Evolutionary conservation across 2,888 invertebrate genomes (phyloP).

Genomic region (Deilephila elpenor): DNA sequence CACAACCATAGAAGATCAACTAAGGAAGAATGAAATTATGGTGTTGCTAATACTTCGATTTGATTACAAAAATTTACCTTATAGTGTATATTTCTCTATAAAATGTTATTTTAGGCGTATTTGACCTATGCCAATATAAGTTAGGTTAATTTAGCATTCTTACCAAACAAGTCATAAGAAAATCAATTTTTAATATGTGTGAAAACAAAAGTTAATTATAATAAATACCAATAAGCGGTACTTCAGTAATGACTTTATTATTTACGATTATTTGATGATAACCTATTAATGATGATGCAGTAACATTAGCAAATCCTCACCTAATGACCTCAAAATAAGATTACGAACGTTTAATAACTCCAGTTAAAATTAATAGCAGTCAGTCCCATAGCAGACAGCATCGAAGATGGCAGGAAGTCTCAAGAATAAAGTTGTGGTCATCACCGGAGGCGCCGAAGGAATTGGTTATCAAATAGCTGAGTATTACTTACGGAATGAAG

Average conservation of each 20-base stretch:
- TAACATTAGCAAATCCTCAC: neutral
- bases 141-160: no score
- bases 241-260: neutral
- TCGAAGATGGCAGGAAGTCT: conserved; percentile 24
- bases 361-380: neutral
- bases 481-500: conserved; percentile 72
- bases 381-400: neutral
- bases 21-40: no score
- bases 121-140: no score
- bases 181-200: no score
- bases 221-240: no score
- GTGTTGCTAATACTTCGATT: no score
- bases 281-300: neutral
- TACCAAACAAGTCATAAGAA: no score
- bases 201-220: no score
- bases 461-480: conserved; percentile 76
- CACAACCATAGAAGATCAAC: no score
- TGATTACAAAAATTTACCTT: no score
- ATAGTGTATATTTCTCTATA: no score
- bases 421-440: conserved; percentile 39
- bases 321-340: neutral
- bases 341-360: neutral
- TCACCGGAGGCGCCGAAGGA: conserved; percentile 80
- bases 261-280: neutral
- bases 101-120: no score